Conservation (phyloP, 92 coral and sea anemone genomes). For the Bergia sp. region DNA sequence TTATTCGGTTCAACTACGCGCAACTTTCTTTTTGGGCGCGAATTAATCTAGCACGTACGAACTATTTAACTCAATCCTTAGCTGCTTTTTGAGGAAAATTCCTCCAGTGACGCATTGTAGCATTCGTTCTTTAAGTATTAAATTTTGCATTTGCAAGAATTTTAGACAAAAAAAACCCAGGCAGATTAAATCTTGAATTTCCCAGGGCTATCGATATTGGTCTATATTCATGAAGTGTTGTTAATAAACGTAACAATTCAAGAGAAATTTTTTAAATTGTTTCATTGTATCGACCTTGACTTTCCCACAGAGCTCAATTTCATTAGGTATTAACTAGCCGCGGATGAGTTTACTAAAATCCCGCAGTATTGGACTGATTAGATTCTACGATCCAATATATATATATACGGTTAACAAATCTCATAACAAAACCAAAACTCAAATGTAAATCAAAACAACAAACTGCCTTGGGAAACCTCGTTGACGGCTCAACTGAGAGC, state of each 20-base stretch:
- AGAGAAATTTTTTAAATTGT: too few species aligned
- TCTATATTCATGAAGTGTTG: too few species aligned
- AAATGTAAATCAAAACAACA: not conserved
- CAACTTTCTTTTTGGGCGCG: not conserved
- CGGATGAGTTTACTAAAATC: too few species aligned
- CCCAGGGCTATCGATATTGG: too few species aligned
- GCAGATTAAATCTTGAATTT: too few species aligned
- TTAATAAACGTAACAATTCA: too few species aligned
- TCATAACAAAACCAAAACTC: not conserved
- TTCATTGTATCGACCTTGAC: not conserved
- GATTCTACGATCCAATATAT: not conserved
- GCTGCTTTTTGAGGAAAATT: not conserved
- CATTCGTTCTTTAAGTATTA: not conserved
- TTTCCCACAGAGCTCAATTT: not conserved
- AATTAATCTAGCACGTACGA: not conserved
- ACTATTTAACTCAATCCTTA: not conserved
- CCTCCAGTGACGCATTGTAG: not conserved
- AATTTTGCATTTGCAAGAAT: too few species aligned
- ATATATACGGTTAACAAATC: not conserved
- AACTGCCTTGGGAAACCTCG: not conserved
- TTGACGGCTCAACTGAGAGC: too few species aligned
- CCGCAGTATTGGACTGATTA: not conserved
- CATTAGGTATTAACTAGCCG: not conserved
- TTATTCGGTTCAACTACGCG: not conserved
- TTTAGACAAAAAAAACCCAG: too few species aligned